Evolutionary conservation across 2,113 vertebrate genomes (phyloP).

Genomic region (Aegithalos caudatus): DNA sequence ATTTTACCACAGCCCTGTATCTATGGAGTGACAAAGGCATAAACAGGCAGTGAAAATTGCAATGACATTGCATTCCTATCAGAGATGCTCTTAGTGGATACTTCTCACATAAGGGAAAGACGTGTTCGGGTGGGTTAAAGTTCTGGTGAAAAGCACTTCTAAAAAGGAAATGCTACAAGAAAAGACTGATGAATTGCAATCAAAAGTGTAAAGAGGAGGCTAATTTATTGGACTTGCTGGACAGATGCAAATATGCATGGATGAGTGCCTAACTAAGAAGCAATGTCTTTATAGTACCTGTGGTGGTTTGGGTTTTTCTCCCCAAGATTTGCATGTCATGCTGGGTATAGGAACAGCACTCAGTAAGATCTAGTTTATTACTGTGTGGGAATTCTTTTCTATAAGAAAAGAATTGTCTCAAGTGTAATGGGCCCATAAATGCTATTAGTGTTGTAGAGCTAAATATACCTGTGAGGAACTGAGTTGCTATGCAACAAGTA

Average conservation of each 20-base stretch:
- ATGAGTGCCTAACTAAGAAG: neutral
- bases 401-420: neutral
- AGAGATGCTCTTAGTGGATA: neutral
- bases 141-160: neutral
- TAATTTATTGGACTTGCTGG: neutral
- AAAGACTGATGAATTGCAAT: neutral
- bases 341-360: neutral
- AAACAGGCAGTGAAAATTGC: neutral
- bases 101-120: neutral
- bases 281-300: neutral
- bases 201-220: neutral
- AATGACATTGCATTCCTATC: neutral
- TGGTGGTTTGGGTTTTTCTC: neutral
- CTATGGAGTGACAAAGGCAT: neutral
- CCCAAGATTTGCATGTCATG: neutral
- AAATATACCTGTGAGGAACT: neutral
- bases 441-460: neutral
- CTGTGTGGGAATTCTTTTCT: neutral
- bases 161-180: neutral
- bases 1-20: neutral
- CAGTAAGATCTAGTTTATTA: neutral
- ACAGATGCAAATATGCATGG: neutral
- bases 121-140: fast-evolving
- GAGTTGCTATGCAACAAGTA: neutral
- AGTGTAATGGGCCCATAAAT: neutral